These are phyloP conservation scores for Bryconaethiops microstoma DNA, from an alignment of 2,797 vertebrate species.

Conservation along the genomic window DNA sequence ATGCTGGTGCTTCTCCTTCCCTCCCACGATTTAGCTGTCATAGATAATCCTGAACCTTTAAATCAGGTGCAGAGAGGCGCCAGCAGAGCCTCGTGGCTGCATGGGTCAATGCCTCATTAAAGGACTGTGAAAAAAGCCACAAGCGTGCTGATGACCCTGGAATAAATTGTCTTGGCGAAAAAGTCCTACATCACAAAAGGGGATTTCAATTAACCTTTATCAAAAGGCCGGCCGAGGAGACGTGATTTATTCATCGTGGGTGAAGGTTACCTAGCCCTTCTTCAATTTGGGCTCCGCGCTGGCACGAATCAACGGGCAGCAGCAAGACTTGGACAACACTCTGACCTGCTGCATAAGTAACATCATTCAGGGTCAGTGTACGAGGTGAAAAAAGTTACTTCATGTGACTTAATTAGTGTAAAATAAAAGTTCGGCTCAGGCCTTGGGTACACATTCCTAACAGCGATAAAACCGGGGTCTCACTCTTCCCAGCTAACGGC, in stretches of 20 bases:
- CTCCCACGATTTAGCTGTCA: background rate
- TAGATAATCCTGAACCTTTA: constrained; percentile 27
- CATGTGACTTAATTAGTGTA: background rate
- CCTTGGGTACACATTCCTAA: too few species aligned
- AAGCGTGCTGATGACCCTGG: constrained; percentile 37
- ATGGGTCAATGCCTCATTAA: constrained; percentile 51
- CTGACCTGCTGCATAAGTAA: background rate
- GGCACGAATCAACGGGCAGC: constrained; percentile 40
- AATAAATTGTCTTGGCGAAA: constrained; percentile 47
- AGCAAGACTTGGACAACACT: background rate
- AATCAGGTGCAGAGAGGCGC: constrained; percentile 9
- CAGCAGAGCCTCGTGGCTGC: background rate
- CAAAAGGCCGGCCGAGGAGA: constrained; percentile 31
- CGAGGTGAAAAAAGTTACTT: background rate
- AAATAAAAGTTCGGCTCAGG: too few species aligned
- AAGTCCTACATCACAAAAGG: constrained; percentile 48
- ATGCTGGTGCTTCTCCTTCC: background rate
- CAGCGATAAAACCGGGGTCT: too few species aligned
- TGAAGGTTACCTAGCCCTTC: constrained; percentile 50
- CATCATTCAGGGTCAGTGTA: background rate
- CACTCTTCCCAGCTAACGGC: too few species aligned
- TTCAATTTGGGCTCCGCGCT: constrained; percentile 41
- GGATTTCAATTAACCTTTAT: constrained; percentile 63
- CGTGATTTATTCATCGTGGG: constrained; percentile 41
- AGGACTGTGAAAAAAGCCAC: constrained; percentile 24